Percentiles rank a stretch among this genome's conserved stretches.
These are phyloP conservation scores for Manis crassicaudata DNA, from an alignment of 2,797 vertebrate species.

Conservation along the genomic window DNA sequence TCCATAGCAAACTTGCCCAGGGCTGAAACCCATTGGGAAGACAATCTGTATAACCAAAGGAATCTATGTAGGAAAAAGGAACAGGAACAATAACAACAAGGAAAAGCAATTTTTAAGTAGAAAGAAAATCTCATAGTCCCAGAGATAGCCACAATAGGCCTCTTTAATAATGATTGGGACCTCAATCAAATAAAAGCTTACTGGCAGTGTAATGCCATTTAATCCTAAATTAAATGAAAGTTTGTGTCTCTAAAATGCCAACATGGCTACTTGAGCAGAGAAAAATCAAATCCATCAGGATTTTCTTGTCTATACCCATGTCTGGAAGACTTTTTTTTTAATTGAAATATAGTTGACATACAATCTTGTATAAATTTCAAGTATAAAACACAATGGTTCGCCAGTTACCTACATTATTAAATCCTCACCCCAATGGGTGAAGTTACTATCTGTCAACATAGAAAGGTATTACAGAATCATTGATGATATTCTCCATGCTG, in stretches of 20 bases:
- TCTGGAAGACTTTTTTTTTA: not conserved
- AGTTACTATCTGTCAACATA: no score
- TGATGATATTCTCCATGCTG: no score
- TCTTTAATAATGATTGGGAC: not conserved
- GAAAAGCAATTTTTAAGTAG: not conserved
- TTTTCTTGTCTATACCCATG: not conserved
- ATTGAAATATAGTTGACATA: no score
- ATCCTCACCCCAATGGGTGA: no score
- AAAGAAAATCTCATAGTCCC: not conserved
- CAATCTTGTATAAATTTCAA: no score
- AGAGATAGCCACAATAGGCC: not conserved
- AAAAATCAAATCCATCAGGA: not conserved
- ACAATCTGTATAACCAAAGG: conserved; percentile 30
- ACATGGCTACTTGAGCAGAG: not conserved
- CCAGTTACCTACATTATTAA: no score
- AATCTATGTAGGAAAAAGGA: conserved; percentile 18
- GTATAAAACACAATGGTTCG: no score
- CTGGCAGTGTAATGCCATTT: not conserved
- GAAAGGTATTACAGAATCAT: no score
- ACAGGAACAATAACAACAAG: not conserved
- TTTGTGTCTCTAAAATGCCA: not conserved
- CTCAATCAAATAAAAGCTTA: conserved; percentile 26
- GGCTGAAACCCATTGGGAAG: no score
- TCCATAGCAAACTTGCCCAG: no score
- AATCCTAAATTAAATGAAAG: conserved; percentile 4